These are phyloP conservation scores for Caenorhabditis imperialis DNA, from an alignment of 2,888 invertebrate species.

Conservation along the genomic window DNA sequence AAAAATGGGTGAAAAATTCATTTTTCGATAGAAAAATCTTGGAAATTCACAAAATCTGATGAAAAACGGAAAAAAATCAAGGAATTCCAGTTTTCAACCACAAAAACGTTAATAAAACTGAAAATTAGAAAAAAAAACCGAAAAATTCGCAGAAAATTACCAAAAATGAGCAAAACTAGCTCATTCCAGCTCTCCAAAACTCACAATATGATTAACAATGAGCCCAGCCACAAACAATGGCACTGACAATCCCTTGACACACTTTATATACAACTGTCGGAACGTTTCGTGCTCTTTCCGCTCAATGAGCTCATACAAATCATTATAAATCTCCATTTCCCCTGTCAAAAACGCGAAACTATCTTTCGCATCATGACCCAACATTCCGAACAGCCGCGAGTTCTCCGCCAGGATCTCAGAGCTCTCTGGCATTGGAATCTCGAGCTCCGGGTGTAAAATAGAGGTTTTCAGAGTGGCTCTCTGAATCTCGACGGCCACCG, in stretches of 20 bases:
- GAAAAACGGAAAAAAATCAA: too few species aligned
- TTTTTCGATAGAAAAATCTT: too few species aligned
- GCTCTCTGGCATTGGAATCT: neutral
- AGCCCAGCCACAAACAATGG: constrained; percentile 56
- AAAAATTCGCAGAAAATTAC: too few species aligned
- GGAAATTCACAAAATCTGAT: too few species aligned
- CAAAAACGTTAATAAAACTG: too few species aligned
- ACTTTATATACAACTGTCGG: constrained; percentile 20
- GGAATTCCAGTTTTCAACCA: too few species aligned
- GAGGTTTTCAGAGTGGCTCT: constrained; percentile 25
- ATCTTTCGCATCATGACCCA: neutral
- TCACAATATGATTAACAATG: constrained; percentile 42
- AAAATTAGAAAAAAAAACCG: too few species aligned
- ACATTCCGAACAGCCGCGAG: constrained; percentile 24
- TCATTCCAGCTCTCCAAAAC: too few species aligned
- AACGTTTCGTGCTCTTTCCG: constrained; percentile 10
- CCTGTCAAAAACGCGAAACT: constrained; percentile 14
- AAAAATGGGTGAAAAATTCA: too few species aligned
- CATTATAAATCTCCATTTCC: constrained; percentile 41
- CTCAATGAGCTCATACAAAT: constrained; percentile 40
- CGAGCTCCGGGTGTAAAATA: constrained; percentile 3
- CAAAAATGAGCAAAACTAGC: too few species aligned
- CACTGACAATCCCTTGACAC: constrained; percentile 49
- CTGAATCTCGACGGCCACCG: constrained; percentile 23
- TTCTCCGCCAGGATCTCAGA: neutral